Evolutionary conservation across 2,797 vertebrate species (phyloP).

Genomic region (Betta splendens): DNA sequence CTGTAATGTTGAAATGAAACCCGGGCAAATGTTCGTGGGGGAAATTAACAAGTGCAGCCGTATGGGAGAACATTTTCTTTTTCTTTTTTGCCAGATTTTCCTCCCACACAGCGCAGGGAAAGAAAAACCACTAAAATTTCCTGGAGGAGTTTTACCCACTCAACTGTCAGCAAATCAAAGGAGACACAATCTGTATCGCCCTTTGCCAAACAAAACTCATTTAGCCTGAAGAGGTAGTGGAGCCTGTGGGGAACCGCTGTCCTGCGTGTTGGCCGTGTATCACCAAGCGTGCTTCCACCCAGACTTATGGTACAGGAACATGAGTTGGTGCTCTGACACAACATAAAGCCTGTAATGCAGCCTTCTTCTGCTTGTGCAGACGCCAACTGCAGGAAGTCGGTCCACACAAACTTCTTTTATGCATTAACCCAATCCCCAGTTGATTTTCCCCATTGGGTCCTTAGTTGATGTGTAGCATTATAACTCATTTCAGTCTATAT

Average conservation of each 20-base stretch:
- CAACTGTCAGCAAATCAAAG: conserved; percentile 11
- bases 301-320: conserved; percentile 5
- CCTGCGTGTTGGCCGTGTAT: neutral
- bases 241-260: conserved; percentile 2
- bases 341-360: conserved; percentile 31
- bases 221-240: neutral
- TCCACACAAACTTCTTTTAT: neutral
- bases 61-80: conserved; percentile 1
- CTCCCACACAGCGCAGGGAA: conserved; percentile 24
- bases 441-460: too few relatives aligned
- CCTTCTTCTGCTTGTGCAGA: conserved; percentile 47
- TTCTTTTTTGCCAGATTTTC: conserved; percentile 14
- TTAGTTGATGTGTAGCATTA: conserved; percentile 1
- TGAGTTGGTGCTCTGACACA: conserved; percentile 11
- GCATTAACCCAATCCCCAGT: too few relatives aligned
- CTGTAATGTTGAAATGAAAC: conserved; percentile 25
- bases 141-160: conserved; percentile 16
- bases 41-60: conserved; percentile 12
- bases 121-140: conserved; percentile 61
- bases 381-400: too few relatives aligned
- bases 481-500: too few relatives aligned
- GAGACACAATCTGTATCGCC: neutral
- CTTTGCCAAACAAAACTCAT: neutral
- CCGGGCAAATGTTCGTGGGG: neutral
- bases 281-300: conserved; percentile 8